Percentiles rank a stretch among this genome's conserved stretches.
Evolutionary conservation across 2,113 vertebrate species (phyloP).

Genomic region (human (Homo sapiens)): GRCh38 chr18:67583001-67583500

Average conservation of each 20-base stretch:
- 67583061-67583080: no score
- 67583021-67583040: background rate
- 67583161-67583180: background rate
- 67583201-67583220: background rate
- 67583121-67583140: accelerated
- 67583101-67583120: background rate
- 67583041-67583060: background rate
- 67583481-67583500: background rate
- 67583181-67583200: background rate
- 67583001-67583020: background rate
- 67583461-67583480: background rate
- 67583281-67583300: background rate
- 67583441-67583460: background rate
- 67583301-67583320: background rate
- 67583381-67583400: background rate
- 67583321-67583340: background rate
- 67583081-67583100: no score
- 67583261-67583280: background rate
- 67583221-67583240: no score
- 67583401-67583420: no score
- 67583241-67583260: background rate
- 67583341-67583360: no score
- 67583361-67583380: background rate
- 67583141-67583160: background rate
- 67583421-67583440: accelerated